Evolutionary conservation across 53 echinoderm and acorn worm genomes (phyloP).

Genomic region (Antedon mediterranea): DNA sequence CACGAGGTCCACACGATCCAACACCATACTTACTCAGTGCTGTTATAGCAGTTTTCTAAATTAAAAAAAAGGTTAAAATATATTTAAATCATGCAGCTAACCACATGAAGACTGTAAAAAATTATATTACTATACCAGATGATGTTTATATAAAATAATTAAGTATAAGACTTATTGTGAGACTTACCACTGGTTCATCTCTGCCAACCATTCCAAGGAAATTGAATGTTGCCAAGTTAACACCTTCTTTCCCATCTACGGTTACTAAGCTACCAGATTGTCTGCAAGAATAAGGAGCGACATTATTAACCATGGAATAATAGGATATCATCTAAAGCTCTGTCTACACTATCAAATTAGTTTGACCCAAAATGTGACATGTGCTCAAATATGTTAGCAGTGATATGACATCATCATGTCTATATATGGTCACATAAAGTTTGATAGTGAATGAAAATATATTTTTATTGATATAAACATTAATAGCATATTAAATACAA

Average conservation of each 20-base stretch:
- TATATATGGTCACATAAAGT: no score
- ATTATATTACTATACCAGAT: no score
- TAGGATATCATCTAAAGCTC: no score
- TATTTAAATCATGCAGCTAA: not conserved
- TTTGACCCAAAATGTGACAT: no score
- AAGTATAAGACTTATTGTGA: not conserved
- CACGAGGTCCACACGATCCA: slow-evolving; percentile 89
- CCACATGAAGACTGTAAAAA: no score
- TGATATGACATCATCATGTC: no score
- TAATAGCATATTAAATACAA: no score
- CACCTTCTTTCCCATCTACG: slow-evolving; percentile 80
- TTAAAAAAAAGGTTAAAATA: not conserved
- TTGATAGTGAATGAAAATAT: no score
- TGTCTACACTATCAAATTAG: no score
- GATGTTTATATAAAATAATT: not conserved
- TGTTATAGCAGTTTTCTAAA: slow-evolving; percentile 66
- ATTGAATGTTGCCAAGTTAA: slow-evolving; percentile 78
- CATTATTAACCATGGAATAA: no score
- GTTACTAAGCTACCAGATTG: slow-evolving; percentile 54
- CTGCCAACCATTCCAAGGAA: slow-evolving; percentile 92
- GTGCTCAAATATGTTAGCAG: no score
- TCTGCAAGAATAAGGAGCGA: slow-evolving; percentile 23
- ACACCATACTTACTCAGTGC: slow-evolving; percentile 78
- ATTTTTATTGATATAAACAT: no score
- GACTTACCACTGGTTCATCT: slow-evolving; percentile 70